Evolutionary conservation across 2,888 invertebrate species (phyloP).

Genomic region (Andrena chrysosceles): DNA sequence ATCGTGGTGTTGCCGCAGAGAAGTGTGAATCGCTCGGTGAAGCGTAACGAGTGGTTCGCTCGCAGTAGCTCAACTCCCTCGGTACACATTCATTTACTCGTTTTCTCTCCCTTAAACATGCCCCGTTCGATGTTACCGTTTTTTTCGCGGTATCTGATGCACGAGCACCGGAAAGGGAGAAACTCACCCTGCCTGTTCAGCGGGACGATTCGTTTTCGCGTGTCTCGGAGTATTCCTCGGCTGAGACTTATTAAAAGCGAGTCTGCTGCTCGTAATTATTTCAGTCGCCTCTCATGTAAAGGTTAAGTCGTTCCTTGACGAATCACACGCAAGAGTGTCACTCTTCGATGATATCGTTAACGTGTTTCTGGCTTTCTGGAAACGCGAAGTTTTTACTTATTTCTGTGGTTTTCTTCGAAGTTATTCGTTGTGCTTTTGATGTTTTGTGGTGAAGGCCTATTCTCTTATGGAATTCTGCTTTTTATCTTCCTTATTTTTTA

Average conservation of each 20-base stretch:
- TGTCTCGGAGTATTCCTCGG: slow-evolving; percentile 16
- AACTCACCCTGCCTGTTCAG: slow-evolving; percentile 17
- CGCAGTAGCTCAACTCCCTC: slow-evolving; percentile 29
- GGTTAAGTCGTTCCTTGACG: slow-evolving; percentile 33
- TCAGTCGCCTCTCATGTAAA: slow-evolving; percentile 24
- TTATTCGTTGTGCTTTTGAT: too few species aligned
- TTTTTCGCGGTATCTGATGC: slow-evolving; percentile 23
- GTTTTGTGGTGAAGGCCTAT: too few species aligned
- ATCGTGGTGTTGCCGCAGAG: slow-evolving; percentile 20
- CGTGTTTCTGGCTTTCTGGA: slow-evolving; percentile 36
- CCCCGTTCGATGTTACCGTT: slow-evolving; percentile 1
- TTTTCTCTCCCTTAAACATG: slow-evolving; percentile 28
- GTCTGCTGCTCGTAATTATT: slow-evolving; percentile 52
- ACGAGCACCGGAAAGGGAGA: slow-evolving; percentile 15
- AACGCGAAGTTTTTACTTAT: not conserved
- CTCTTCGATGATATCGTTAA: slow-evolving; percentile 38
- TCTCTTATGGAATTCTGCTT: too few species aligned
- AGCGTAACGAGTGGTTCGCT: slow-evolving; percentile 55
- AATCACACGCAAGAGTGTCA: slow-evolving; percentile 37
- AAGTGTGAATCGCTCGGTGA: slow-evolving; percentile 36
- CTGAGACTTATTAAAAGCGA: slow-evolving; percentile 51
- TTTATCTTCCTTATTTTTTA: too few species aligned
- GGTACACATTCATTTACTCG: slow-evolving; percentile 50
- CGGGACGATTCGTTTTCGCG: slow-evolving; percentile 10
- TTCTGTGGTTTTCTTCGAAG: too few species aligned